Base-by-base conservation (phyloP, 2,797 vertebrate genomes). In the Phaenicophaeus curvirostris region DNA sequence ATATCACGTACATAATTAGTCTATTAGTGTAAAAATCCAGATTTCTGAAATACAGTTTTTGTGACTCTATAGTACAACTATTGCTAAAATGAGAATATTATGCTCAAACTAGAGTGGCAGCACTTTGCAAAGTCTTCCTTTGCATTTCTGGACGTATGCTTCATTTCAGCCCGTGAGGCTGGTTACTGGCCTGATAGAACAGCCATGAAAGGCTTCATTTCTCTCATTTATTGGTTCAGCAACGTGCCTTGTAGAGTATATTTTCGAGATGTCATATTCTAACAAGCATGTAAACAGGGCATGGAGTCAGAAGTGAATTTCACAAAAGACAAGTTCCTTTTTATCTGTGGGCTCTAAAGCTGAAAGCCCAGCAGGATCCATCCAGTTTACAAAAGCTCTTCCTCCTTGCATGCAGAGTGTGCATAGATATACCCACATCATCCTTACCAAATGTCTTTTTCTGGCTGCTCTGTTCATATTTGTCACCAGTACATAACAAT, bases 391-490 rank as follows among this genome's bases (percentile, higher is more conserved):
- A 98, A 98, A 98, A 97, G 97, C 78, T 57, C 83, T 96, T 95
- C 95, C 68, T 67, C 77, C 85, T 72, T 79, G 79, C 95, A 93
- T 74, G 88, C 91, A 95, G 97, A 90, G 67, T 94, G 68, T 74
- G 73, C 95, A 96, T 93, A 95, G 94, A 95, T 83, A 79, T 89
- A 90, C 86, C 93, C 89, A 59, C 69, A 87, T 84, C 89, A 63
- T 85, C 92, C 95, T 94, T 95, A 93, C 90, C 79, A 95, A 97
- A 97, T 90, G 94, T 91, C 96, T 97, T 97, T 97, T 97, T 97
- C 97, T 97, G 97, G 96, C 95, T 97, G 93, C 89, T 98, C 97
- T 96, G 95, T 96, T 98, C 96, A 96, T 97, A 95, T 98, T 97
- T 98, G 97, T 97, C 97, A 94, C 91, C 90, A 72, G 94, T 74